Base-by-base conservation (phyloP, 2,888 invertebrate genomes). In the Caenorhabditis virilis region DNA sequence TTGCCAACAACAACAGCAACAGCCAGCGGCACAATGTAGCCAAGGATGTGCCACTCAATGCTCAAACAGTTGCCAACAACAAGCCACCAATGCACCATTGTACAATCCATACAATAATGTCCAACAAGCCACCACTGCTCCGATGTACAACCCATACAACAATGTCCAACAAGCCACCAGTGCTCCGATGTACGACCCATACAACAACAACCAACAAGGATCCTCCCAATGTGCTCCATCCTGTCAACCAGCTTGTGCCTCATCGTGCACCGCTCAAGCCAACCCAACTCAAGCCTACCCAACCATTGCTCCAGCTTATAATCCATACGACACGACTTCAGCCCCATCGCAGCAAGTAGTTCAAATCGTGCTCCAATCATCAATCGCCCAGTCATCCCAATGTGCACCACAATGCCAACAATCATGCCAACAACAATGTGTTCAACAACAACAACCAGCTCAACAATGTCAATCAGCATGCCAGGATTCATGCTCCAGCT, bases 341-440 rank as follows among this genome's bases (percentile, higher is more conserved):
- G 43, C 38, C 6, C 39, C 57, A n/a, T 20, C 47, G 20, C 49
- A 48, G 36, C 36, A 36, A 25, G 60, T 54, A 13, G 51, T 64
- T 39, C 57, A 69, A 57, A 57, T 69, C 50, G 58, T 63, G 26
- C 66, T 72, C 54, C 66, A 66, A 43, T 52, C 62, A 38, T 52
- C 63, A 16, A 53, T 72, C 25, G 69, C 69, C 38, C 67, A 69
- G 42, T 67, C 67, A 16, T 15, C 61, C 25, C 67, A 70, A 38
- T 73, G 73, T 47, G 43, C 59, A 46, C 69, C 69, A 39, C 70
- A 70, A 60, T 73, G 73, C 56, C 62, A 73, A 49, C 59, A 61
- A 39, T 53, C 65, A 35, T 73, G 73, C 49, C 66, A 62, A 41
- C 61, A 66, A 43, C 69, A 73, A 46, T 72, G 69, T 38, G 64